Percentiles rank a stretch among this genome's conserved stretches.
These are phyloP conservation scores for Chymomyza procnemis DNA, from an alignment of 2,888 invertebrate species.

Conservation along the genomic window DNA sequence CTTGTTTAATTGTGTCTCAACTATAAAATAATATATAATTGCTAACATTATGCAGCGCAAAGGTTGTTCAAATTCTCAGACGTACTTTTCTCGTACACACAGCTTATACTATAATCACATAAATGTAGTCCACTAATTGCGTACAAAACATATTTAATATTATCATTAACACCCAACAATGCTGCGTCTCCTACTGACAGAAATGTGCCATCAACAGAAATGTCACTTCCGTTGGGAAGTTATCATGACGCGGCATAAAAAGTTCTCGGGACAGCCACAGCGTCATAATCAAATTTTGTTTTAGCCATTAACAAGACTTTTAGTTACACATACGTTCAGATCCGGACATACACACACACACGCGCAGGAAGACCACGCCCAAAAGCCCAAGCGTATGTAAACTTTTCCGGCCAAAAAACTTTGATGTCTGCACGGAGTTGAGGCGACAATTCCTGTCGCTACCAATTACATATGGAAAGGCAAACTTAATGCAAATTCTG, in stretches of 20 bases:
- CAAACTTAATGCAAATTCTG: slow-evolving; percentile 20
- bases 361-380: not conserved
- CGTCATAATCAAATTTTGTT: slow-evolving; percentile 46
- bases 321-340: slow-evolving; percentile 16
- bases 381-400: slow-evolving; percentile 37
- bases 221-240: not conserved
- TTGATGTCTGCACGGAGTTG: not conserved
- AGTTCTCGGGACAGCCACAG: not conserved
- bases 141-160: not conserved
- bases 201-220: not conserved
- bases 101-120: not conserved
- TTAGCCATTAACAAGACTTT: slow-evolving; percentile 41
- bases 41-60: not conserved
- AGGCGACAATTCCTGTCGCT: slow-evolving; percentile 30
- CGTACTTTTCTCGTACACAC: not conserved
- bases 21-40: not conserved
- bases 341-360: not conserved
- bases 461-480: slow-evolving; percentile 49
- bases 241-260: not conserved
- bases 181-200: not conserved
- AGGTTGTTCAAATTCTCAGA: not conserved
- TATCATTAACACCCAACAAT: not conserved
- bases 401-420: slow-evolving; percentile 36
- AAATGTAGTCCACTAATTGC: not conserved
- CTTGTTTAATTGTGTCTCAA: not conserved